phyloP scores from a whole-genome alignment of 1,140 invertebrate genomes.

The Daktulosphaira vitifoliae region DNA sequence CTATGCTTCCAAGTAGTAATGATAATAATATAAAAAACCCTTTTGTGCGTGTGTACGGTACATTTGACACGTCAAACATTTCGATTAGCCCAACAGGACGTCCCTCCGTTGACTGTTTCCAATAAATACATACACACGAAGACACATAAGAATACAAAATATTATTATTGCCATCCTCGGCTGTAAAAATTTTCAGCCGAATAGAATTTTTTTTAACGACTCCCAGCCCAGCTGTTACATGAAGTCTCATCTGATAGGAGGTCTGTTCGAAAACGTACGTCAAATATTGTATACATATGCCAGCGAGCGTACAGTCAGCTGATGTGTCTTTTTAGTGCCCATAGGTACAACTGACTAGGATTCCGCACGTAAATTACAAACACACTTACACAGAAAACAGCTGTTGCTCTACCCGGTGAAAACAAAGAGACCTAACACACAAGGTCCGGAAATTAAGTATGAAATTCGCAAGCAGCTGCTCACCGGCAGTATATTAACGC shows the following conservation, averaged over 20 bases:
- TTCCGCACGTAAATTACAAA: not conserved
- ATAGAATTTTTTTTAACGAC: conserved; percentile 20
- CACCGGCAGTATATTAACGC: not conserved
- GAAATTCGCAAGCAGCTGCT: conserved; percentile 18
- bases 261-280: not conserved
- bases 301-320: not conserved
- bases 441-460: conserved; percentile 22
- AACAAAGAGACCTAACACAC: conserved; percentile 9
- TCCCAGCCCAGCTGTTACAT: conserved; percentile 17
- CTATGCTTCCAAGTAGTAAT: not conserved
- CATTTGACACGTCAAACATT: conserved; percentile 19
- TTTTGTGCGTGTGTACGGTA: not conserved
- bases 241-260: not conserved
- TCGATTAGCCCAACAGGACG: conserved; percentile 10
- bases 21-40: not conserved
- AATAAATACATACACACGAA: not conserved
- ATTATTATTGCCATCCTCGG: conserved; percentile 10
- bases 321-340: conserved; percentile 14
- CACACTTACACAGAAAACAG: conserved; percentile 7
- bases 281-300: too few species aligned
- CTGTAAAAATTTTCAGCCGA: too few species aligned
- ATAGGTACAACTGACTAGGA: conserved; percentile 11
- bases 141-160: not conserved
- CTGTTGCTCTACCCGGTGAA: conserved; percentile 14
- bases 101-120: conserved; percentile 1